These are phyloP conservation scores for Pempheris klunzingeri DNA, from an alignment of 2,797 vertebrate species.

Conservation along the genomic window DNA sequence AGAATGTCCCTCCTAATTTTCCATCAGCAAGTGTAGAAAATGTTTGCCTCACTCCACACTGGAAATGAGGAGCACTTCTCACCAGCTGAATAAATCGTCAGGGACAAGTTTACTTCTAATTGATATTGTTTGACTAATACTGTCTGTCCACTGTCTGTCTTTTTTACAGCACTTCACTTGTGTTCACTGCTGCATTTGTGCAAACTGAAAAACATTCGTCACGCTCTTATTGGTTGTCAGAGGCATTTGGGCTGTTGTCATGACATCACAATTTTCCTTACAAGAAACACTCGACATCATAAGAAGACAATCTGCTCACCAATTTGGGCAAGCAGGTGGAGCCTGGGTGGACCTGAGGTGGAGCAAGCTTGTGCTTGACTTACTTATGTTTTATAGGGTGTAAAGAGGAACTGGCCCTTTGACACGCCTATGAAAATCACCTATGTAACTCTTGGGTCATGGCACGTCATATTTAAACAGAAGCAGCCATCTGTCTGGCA, in stretches of 20 bases:
- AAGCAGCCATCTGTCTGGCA: conserved; percentile 41
- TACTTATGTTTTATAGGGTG: neutral
- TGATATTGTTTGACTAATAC: neutral
- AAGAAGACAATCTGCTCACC: neutral
- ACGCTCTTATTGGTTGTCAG: neutral
- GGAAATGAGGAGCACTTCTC: neutral
- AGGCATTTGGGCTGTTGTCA: neutral
- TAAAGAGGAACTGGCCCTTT: conserved; percentile 7
- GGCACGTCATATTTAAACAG: conserved; percentile 37
- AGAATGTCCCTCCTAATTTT: neutral
- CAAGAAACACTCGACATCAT: conserved; percentile 3
- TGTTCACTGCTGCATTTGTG: neutral
- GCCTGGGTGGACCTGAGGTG: neutral
- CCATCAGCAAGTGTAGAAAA: neutral
- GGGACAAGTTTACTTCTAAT: neutral
- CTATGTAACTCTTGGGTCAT: conserved; percentile 12
- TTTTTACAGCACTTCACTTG: neutral
- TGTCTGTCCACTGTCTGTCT: neutral
- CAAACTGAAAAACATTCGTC: neutral
- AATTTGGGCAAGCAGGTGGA: neutral
- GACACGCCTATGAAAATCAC: conserved; percentile 21
- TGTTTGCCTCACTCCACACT: neutral
- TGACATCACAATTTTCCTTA: neutral
- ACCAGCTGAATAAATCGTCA: neutral
- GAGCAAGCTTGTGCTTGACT: neutral